Base-by-base conservation (phyloP, 2,113 vertebrate species). In the Eretmodus cyanostictus region DNA sequence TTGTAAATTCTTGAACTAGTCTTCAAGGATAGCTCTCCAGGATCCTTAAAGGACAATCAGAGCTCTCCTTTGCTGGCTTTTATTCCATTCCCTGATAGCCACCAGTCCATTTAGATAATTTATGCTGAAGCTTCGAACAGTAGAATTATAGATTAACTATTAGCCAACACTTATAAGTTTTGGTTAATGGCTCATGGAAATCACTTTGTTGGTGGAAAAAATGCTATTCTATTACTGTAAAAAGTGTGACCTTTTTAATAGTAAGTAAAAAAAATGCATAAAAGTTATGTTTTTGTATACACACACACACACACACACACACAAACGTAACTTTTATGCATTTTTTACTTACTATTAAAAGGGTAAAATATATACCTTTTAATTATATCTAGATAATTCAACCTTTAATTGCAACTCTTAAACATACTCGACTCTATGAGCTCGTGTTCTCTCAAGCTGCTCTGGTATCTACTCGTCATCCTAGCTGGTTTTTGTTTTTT, bases 391-490 rank as follows among this genome's bases (percentile, higher is more conserved):
- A 66, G 8, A 29, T 31, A 17, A 66, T 4, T 38, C 34, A n/a
- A 13, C 61, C 17, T 66, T 66, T n/a, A 11, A 66, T 66, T 38
- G 61, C 13, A 29, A 11, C 14, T 76, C 6, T 45, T 9, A 27
- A 47, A 29, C 24, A 49, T 76, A 47, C 14, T 49, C 14, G 14
- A 49, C 42, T 31, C 6, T 76, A 73, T 24, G 24, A 54, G 13
- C 27, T 81, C 57, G 9, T 12, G 22, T 47, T 54, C n/a, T 22
- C 14, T 34, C 22, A 42, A 7, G 34, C 1, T 19, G n/a, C 79
- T 94, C 94, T 86, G 89, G n/a, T 1, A 57, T 93, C 92, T 3
- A 90, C 22, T 93, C 3, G 68, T 83, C 80, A 9, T 78, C 93
- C 93, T 94, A 8, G 80, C 80, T 42, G 38, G n/a, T 27, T 73